phyloP scores from a whole-genome alignment of 2,797 vertebrate genomes.

The Oreortyx pictus region DNA sequence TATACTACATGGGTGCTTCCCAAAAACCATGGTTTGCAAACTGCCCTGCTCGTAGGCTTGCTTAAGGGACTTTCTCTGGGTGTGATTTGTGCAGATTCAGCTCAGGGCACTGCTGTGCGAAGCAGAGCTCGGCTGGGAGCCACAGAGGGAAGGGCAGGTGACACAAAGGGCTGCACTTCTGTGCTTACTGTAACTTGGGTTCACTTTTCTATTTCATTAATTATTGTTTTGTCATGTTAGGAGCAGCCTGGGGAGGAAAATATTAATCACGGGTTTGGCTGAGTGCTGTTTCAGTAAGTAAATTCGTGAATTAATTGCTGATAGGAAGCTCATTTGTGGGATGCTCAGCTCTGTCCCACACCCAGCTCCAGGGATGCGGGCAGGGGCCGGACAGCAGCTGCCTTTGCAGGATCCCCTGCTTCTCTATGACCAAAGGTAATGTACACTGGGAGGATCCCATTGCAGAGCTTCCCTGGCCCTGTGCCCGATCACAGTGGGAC shows the following conservation, averaged over 20 bases:
- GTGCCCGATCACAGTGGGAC: not conserved
- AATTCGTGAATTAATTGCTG: constrained; percentile 70
- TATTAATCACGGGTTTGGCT: constrained; percentile 53
- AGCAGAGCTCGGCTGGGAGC: not conserved
- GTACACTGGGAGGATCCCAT: not conserved
- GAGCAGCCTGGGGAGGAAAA: constrained; percentile 55
- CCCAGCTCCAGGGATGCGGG: not conserved
- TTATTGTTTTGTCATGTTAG: constrained; percentile 57
- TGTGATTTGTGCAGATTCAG: too few species aligned
- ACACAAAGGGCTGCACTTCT: constrained; percentile 66
- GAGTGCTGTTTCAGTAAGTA: constrained; percentile 59
- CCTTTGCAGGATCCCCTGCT: not conserved
- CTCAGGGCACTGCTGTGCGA: not conserved
- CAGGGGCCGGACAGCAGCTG: not conserved
- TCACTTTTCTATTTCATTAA: constrained; percentile 61
- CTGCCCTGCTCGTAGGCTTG: not conserved
- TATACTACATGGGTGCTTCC: fast-evolving
- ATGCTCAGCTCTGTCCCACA: not conserved
- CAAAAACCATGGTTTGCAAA: fast-evolving
- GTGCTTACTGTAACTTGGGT: constrained; percentile 40
- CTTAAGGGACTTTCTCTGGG: not conserved
- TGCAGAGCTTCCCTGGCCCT: not conserved
- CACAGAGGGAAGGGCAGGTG: not conserved
- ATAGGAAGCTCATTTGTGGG: not conserved
- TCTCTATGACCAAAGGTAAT: too few species aligned